These are phyloP conservation scores for Drosophila sordidula DNA, from an alignment of 2,888 invertebrate genomes.

Conservation along the genomic window DNA sequence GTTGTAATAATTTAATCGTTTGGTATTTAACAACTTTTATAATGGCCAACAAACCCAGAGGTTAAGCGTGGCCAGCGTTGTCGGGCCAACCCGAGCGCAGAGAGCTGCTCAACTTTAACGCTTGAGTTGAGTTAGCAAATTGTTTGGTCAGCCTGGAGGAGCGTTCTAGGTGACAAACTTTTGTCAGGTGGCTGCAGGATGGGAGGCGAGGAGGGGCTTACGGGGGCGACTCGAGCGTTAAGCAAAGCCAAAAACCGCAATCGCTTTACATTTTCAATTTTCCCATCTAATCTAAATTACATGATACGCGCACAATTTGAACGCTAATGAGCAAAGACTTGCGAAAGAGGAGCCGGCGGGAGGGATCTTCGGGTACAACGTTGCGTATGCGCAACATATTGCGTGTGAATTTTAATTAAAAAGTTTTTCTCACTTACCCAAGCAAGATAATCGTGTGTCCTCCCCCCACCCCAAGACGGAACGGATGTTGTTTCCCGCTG, in stretches of 20 bases:
- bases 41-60: constrained; percentile 29
- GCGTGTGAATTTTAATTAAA: constrained; percentile 80
- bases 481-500: constrained; percentile 51
- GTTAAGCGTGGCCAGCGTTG: constrained; percentile 14
- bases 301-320: constrained; percentile 80
- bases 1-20: constrained; percentile 61
- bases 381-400: constrained; percentile 80
- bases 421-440: constrained; percentile 73
- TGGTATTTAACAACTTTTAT: constrained; percentile 53
- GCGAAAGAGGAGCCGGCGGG: background rate
- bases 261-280: constrained; percentile 74
- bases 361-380: constrained; percentile 28
- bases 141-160: constrained; percentile 45
- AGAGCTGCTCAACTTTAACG: constrained; percentile 14
- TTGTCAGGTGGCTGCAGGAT: background rate
- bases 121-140: constrained; percentile 50
- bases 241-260: constrained; percentile 55
- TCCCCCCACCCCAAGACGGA: constrained; percentile 5
- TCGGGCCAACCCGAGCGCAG: too few relatives aligned
- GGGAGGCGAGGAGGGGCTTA: too few relatives aligned
- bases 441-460: constrained; percentile 66
- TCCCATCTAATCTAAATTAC: constrained; percentile 75
- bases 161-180: constrained; percentile 31
- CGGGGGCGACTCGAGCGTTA: background rate
- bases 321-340: constrained; percentile 72